phyloP scores from a whole-genome alignment of 2,888 invertebrate species.

The Drosophila mimica region DNA sequence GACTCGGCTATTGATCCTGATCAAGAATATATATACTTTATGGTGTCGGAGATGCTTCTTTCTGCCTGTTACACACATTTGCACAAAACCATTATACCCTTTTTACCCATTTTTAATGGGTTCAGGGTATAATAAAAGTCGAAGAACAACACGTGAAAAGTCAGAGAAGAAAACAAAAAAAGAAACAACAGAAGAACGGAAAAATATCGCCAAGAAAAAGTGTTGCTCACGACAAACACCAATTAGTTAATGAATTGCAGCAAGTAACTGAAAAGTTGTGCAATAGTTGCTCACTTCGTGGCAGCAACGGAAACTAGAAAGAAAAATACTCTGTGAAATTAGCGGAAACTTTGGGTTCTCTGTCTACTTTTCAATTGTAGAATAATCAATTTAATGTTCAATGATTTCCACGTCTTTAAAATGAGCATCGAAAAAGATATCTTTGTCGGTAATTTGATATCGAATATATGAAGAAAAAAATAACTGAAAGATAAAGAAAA shows the following conservation, averaged over 20 bases:
- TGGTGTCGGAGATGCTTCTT: no score
- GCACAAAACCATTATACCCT: no score
- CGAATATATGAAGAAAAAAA: neutral
- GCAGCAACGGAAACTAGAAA: neutral
- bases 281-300: conserved; percentile 13
- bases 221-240: conserved; percentile 58
- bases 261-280: conserved; percentile 26
- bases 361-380: neutral
- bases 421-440: no score
- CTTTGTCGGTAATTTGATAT: neutral
- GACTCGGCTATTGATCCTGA: no score
- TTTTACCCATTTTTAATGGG: no score
- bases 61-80: no score
- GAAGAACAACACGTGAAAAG: conserved; percentile 35
- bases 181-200: conserved; percentile 13
- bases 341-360: neutral
- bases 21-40: no score
- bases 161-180: conserved; percentile 9
- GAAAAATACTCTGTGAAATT: neutral
- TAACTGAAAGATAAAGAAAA: neutral
- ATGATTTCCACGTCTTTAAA: neutral
- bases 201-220: conserved; percentile 21
- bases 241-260: conserved; percentile 66
- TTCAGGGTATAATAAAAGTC: no score
- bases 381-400: neutral